Conservation (phyloP, 2,797 vertebrate species). For the Pyrocephalus nanus region DNA sequence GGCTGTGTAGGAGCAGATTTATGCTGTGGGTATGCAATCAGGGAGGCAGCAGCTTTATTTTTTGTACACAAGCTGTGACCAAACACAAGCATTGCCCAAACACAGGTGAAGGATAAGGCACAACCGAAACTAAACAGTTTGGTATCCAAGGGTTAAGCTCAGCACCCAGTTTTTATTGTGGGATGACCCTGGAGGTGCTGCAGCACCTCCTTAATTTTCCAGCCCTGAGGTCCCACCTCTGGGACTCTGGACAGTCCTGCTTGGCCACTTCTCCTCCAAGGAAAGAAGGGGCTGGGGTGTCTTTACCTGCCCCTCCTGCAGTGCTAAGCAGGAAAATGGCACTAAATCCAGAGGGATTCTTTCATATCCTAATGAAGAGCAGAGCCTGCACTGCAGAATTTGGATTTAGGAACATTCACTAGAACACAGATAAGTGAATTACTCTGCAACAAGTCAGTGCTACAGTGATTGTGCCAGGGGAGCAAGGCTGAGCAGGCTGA, state of each 20-base stretch:
- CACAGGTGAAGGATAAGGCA: background rate
- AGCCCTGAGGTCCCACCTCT: background rate
- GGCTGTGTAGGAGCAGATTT: background rate
- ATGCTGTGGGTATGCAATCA: background rate
- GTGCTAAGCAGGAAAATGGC: background rate
- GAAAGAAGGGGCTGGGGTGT: background rate
- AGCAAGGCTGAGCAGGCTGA: background rate
- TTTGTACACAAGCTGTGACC: background rate
- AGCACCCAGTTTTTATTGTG: background rate
- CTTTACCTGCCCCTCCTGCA: background rate
- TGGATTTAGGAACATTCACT: background rate
- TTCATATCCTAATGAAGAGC: background rate
- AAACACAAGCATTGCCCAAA: background rate
- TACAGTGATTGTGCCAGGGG: background rate
- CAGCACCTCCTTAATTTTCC: background rate
- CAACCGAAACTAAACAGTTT: background rate
- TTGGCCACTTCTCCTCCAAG: background rate
- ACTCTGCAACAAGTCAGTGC: background rate
- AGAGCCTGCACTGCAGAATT: background rate
- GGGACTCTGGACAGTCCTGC: background rate
- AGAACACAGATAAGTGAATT: background rate
- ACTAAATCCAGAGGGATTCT: background rate
- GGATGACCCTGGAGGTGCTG: background rate
- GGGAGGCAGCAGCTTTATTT: background rate
- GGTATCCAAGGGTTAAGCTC: background rate